Percentiles rank a stretch among this genome's conserved stretches.
Conservation (phyloP, 2,888 invertebrate species). For the Asteroscopus sphinx region DNA sequence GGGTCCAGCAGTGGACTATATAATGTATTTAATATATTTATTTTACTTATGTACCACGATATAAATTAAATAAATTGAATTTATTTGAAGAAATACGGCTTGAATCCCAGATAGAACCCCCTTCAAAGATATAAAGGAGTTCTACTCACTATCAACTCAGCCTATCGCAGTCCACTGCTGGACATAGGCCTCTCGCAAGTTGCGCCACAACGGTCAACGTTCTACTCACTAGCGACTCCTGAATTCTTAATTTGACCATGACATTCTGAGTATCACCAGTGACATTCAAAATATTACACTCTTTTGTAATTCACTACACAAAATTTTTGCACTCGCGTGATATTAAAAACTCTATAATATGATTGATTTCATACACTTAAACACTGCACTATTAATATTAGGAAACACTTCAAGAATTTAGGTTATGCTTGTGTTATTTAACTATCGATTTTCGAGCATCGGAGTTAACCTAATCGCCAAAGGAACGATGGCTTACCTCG, state of each 20-base stretch:
- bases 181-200: too few relatives aligned
- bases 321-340: slow-evolving; percentile 1
- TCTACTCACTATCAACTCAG: too few relatives aligned
- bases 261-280: slow-evolving; percentile 11
- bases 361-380: slow-evolving; percentile 5
- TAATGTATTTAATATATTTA: too few relatives aligned
- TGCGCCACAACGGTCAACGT: too few relatives aligned
- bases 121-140: too few relatives aligned
- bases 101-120: too few relatives aligned
- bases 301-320: slow-evolving; percentile 41
- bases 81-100: too few relatives aligned
- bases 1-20: too few relatives aligned
- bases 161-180: too few relatives aligned
- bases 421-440: slow-evolving; percentile 86
- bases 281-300: slow-evolving; percentile 23
- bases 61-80: too few relatives aligned
- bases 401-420: slow-evolving; percentile 44
- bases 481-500: slow-evolving; percentile 91
- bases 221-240: too few relatives aligned
- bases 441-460: slow-evolving; percentile 80
- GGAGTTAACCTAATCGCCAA: slow-evolving; percentile 57
- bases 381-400: slow-evolving; percentile 2
- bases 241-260: slow-evolving; percentile 25
- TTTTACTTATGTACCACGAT: too few relatives aligned
- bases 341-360: neutral